These are phyloP conservation scores for Lapara coniferarum DNA, from an alignment of 2,888 invertebrate species.

Conservation along the genomic window DNA sequence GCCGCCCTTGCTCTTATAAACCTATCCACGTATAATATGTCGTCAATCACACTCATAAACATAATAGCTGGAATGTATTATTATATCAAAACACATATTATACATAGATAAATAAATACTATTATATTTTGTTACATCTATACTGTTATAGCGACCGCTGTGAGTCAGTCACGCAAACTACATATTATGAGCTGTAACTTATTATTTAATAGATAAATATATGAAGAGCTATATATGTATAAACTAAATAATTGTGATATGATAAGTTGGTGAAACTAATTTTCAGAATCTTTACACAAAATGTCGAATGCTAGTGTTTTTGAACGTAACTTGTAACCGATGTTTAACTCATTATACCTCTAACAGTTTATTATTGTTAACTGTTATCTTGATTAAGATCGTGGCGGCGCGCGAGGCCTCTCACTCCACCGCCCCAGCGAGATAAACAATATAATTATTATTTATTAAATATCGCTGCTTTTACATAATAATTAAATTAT, in stretches of 20 bases:
- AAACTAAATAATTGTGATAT: constrained; percentile 75
- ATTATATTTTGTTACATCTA: neutral
- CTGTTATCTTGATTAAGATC: constrained; percentile 57
- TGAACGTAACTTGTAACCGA: constrained; percentile 48
- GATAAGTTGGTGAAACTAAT: constrained; percentile 58
- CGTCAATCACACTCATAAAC: no score
- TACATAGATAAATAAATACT: neutral
- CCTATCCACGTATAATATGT: no score
- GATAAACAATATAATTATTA: neutral
- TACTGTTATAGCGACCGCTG: neutral
- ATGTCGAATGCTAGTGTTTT: constrained; percentile 68
- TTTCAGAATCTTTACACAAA: constrained; percentile 78
- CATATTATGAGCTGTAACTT: constrained; percentile 16
- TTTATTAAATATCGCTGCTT: neutral
- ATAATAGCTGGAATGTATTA: no score
- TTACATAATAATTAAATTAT: neutral
- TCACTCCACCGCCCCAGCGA: neutral
- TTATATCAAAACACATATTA: no score
- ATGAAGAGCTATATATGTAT: constrained; percentile 35
- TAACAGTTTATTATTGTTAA: constrained; percentile 77
- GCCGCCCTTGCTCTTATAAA: no score
- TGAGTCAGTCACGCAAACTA: constrained; percentile 11
- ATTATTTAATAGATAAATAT: constrained; percentile 36
- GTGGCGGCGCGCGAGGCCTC: constrained; percentile 24
- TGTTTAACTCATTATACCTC: constrained; percentile 54